Base-by-base conservation (phyloP, 1,140 invertebrate species). In the Heliothis virescens region DNA sequence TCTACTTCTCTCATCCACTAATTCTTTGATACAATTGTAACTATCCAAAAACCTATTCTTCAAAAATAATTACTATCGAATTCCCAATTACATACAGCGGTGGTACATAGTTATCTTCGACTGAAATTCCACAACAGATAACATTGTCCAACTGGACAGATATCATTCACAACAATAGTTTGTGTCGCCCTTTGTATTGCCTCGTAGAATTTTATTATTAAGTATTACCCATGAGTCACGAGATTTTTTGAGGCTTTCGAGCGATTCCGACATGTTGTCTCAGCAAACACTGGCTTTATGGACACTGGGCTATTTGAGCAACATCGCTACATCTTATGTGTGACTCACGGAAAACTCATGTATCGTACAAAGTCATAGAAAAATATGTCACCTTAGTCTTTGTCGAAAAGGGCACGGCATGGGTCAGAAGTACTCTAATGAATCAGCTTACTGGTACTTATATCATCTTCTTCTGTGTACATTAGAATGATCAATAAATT, bases 211-310 rank as follows among this genome's bases (percentile, higher is more conserved):
- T 21, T 71, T 71, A 53, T 71, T 71, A 52, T 71, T 71, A 71
- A 18, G 10, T 52, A 26, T 52, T 71, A 21, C 15, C 34, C 13
- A 21, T 82, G 81, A 82, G 81, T 82, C 81, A 82, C 67, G 26
- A 55, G 76, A 16, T 78, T 77, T 34, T 82, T 80, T 50, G 59
- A 72, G 21, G 26, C 78, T 82, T 80, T 79, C 62, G 59, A 67
- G 21, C 59, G 47, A 73, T 77, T 55, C 76, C 73, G 62, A 41
- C 57, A 29, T 77, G 81, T 82, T 82, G 81, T 63, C 73, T 72
- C 47, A 63, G 78, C 67, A 82, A 82, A 82, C 78, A 82, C 55
- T 60, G 26, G 47, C 13, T 5, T 34, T 50, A 76, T 52, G 72
- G 55, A 34, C 16, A 48, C 34, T 21, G 47, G 52, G 26, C 48